Evolutionary conservation across 1,140 invertebrate genomes (phyloP).

Genomic region (Zaprionus ghesquierei): DNA sequence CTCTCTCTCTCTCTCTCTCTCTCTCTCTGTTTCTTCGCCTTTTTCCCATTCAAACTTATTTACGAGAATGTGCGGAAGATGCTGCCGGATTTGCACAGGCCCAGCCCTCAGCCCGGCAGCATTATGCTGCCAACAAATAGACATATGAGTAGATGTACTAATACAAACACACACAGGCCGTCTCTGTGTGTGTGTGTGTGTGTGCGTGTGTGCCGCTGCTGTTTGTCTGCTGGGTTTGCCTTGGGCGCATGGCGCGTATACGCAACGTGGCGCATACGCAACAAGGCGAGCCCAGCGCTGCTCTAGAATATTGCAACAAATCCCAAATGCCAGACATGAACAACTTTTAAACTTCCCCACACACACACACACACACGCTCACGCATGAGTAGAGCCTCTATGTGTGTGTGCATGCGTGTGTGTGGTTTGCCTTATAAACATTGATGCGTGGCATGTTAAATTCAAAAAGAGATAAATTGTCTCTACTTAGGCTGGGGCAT

Average conservation of each 20-base stretch:
- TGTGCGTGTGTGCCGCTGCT: constrained; percentile 17
- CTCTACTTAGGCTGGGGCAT: constrained; percentile 6
- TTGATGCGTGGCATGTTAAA: constrained; percentile 64
- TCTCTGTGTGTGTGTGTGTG: neutral
- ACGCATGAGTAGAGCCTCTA: constrained; percentile 27
- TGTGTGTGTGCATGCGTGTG: constrained; percentile 5
- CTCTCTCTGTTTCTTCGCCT: neutral
- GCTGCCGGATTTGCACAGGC: constrained; percentile 56
- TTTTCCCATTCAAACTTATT: constrained; percentile 60
- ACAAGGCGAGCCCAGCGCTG: constrained; percentile 41
- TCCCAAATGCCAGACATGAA: constrained; percentile 76
- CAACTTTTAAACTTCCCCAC: constrained; percentile 70
- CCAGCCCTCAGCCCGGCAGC: constrained; percentile 6
- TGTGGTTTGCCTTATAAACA: constrained; percentile 46
- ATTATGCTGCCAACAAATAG: constrained; percentile 35
- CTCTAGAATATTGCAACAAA: constrained; percentile 70
- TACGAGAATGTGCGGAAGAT: constrained; percentile 69
- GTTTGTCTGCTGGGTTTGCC: constrained; percentile 31
- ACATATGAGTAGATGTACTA: constrained; percentile 7
- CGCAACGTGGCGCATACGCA: constrained; percentile 72
- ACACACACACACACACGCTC: constrained; percentile 27
- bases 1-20: neutral
- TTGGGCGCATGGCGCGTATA: constrained; percentile 53
- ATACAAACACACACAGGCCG: neutral
- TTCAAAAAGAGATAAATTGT: constrained; percentile 58